phyloP scores from a whole-genome alignment of 2,797 vertebrate species.

The Sarcoramphus papa region DNA sequence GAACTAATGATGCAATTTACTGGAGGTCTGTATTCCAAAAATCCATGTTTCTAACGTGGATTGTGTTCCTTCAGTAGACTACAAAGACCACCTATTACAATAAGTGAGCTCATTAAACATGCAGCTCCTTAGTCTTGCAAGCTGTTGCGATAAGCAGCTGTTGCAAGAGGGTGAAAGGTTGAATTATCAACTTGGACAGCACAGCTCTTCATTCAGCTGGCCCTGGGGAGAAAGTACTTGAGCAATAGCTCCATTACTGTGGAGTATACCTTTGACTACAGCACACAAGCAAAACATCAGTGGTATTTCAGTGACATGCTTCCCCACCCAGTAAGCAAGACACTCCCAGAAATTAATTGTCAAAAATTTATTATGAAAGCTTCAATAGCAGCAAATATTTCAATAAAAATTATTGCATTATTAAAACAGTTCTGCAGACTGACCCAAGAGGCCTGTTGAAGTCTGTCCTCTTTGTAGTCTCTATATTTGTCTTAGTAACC shows the following conservation, averaged over 20 bases:
- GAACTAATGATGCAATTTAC: slow-evolving; percentile 5
- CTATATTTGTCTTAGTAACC: neutral
- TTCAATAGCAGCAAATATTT: slow-evolving; percentile 61
- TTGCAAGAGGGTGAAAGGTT: slow-evolving; percentile 69
- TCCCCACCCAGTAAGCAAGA: slow-evolving; percentile 53
- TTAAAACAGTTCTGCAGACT: slow-evolving; percentile 47
- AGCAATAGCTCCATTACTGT: neutral
- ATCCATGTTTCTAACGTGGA: neutral
- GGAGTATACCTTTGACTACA: neutral
- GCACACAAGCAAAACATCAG: neutral
- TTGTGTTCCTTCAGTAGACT: slow-evolving; percentile 14
- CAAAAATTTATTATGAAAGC: slow-evolving; percentile 75
- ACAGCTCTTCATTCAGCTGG: slow-evolving; percentile 46
- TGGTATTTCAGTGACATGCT: slow-evolving; percentile 11
- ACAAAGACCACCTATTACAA: slow-evolving; percentile 60
- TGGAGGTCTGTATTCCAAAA: neutral
- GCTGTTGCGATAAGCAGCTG: slow-evolving; percentile 81
- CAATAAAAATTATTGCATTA: slow-evolving; percentile 59
- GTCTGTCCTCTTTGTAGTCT: neutral
- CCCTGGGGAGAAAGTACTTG: neutral
- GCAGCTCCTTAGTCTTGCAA: slow-evolving; percentile 68
- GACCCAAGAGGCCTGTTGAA: slow-evolving; percentile 29
- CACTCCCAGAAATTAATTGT: slow-evolving; percentile 55
- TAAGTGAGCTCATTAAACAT: slow-evolving; percentile 68
- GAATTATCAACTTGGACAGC: slow-evolving; percentile 54